Evolutionary conservation across 2,797 vertebrate genomes (phyloP).

Genomic region (Xiphorhynchus erythropygius): DNA sequence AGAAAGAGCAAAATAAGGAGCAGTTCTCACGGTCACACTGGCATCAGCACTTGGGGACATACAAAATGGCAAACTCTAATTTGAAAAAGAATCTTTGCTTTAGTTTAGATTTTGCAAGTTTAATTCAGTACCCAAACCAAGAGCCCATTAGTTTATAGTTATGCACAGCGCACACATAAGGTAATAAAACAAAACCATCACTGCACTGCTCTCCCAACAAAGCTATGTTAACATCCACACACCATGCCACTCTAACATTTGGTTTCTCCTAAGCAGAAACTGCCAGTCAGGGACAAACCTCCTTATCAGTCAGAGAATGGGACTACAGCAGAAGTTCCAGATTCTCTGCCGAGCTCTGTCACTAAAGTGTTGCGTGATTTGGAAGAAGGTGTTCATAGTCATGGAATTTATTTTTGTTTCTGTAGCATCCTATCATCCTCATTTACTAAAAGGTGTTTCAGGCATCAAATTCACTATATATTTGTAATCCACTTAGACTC

Average conservation of each 20-base stretch:
- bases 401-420: not conserved
- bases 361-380: constrained; percentile 16
- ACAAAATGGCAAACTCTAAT: constrained; percentile 63
- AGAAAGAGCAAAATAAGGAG: constrained; percentile 61
- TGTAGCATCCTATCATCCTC: not conserved
- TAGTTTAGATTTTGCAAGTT: constrained; percentile 60
- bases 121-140: constrained; percentile 59
- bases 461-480: constrained; percentile 35
- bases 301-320: constrained; percentile 6
- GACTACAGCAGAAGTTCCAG: constrained; percentile 11
- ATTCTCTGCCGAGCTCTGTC: constrained; percentile 17
- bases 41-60: constrained; percentile 62
- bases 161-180: not conserved
- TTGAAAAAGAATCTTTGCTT: constrained; percentile 62
- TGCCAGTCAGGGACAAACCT: constrained; percentile 44
- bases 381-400: not conserved
- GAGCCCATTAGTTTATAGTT: constrained; percentile 57
- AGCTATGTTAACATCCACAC: constrained; percentile 44
- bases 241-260: constrained; percentile 46
- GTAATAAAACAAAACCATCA: constrained; percentile 3
- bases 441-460: constrained; percentile 34
- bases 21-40: constrained; percentile 59
- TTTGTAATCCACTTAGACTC: constrained; percentile 64
- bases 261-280: constrained; percentile 36
- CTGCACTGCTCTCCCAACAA: constrained; percentile 48